Base-by-base conservation (phyloP, 2,888 invertebrate genomes). In the Bellardia bayeri region DNA sequence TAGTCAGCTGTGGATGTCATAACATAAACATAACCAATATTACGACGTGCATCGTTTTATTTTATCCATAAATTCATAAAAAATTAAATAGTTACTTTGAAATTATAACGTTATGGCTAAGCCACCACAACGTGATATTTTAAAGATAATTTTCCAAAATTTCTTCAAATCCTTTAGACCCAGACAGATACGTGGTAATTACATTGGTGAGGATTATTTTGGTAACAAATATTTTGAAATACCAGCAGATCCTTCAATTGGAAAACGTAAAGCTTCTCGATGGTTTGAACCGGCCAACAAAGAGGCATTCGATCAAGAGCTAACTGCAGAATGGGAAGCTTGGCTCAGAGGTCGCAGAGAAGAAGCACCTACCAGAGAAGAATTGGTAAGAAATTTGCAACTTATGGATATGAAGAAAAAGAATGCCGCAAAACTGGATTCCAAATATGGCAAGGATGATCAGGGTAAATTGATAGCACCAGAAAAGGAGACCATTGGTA, bases 301-400 rank as follows among this genome's bases (percentile, higher is more conserved):
- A 23, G 92, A 93, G 3, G 93, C 94, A 37, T 97, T 96, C 90
- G 95, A 96, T 88, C 95, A 96, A 91, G 97, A 97, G 90, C 91
- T 97, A 90, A 97, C 98, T 0, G 95, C 97, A 0, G 98, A 98
- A 93, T 98, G 98, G 98, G 97, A 97, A 91, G 95, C 98, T 8
- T 98, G 98, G 98, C 93, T 98, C 68, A 94, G 98, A 89, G 95
- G 95, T 89, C 94, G 96, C 90, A 95, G 95, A 93, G 95, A 93
- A 2, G 94, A 95, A 0, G 96, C 97, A 63, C 98, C 98, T 0
- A 95, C 95, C 0, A 95, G 95, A 86, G 96, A 96, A 88, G 98
- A 98, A 94, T 94, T 98, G 9, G 94, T 95, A 11, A 94, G 94
- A 90, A 98, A 97, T 94, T 92, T 96, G 63, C 95, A 96, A 16